These are phyloP conservation scores for Omphaloscelis lunosa DNA, from an alignment of 2,888 invertebrate species.

Conservation along the genomic window DNA sequence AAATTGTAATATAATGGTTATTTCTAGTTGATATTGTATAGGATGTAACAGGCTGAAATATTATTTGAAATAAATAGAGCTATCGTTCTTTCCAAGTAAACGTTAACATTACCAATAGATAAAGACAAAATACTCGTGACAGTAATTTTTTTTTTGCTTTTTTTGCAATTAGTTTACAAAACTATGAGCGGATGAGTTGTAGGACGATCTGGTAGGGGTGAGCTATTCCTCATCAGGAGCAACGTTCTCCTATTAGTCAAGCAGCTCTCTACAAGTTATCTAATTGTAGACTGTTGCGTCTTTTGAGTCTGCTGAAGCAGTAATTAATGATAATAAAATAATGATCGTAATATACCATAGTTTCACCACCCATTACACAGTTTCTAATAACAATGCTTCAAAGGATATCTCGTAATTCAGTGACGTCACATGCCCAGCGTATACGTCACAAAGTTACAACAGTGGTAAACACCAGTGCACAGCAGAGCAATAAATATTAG, in stretches of 20 bases:
- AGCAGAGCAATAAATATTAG: constrained; percentile 74
- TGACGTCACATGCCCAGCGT: background rate
- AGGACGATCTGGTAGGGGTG: too few species aligned
- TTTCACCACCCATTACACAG: constrained; percentile 9
- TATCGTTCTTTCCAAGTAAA: background rate
- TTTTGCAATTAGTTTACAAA: too few species aligned
- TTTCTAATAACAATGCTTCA: constrained; percentile 9
- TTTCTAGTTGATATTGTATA: background rate
- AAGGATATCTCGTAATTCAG: background rate
- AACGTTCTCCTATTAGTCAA: too few species aligned
- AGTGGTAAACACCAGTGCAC: constrained; percentile 52
- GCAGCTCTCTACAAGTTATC: too few species aligned
- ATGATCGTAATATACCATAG: background rate
- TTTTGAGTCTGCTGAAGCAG: background rate
- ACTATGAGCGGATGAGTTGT: too few species aligned
- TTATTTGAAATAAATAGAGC: background rate
- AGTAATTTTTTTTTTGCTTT: too few species aligned
- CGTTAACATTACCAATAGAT: too few species aligned
- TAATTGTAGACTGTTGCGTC: too few species aligned
- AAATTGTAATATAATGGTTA: background rate
- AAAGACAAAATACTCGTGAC: background rate
- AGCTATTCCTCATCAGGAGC: too few species aligned
- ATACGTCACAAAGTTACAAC: constrained; percentile 31
- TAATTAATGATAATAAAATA: background rate
- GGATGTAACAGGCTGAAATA: background rate